Percentiles rank a stretch among this genome's conserved stretches.
phyloP scores from a whole-genome alignment of 2,888 invertebrate genomes.

The Urechis unicinctus region DNA sequence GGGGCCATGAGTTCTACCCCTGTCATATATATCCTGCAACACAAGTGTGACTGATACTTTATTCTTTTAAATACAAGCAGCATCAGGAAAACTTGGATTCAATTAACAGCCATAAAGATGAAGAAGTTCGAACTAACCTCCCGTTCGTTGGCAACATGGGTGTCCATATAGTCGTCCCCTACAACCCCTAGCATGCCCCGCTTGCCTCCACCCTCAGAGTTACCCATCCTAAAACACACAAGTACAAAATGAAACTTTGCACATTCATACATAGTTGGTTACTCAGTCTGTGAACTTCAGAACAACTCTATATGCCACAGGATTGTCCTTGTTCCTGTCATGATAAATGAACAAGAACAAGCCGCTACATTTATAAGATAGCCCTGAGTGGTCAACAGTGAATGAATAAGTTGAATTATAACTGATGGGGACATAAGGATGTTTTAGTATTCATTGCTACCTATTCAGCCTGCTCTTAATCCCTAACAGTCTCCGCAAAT shows the following conservation, averaged over 20 bases:
- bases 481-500: too few species aligned
- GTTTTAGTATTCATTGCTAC: too few species aligned
- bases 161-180: slow-evolving; percentile 32
- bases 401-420: too few species aligned
- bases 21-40: slow-evolving; percentile 9
- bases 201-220: background rate
- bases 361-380: too few species aligned
- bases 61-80: too few species aligned
- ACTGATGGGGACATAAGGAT: too few species aligned
- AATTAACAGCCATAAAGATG: too few species aligned
- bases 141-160: slow-evolving; percentile 32
- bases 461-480: too few species aligned
- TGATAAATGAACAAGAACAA: too few species aligned
- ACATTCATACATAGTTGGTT: background rate
- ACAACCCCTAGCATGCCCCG: slow-evolving; percentile 29
- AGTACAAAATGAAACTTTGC: background rate
- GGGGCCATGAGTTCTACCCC: background rate
- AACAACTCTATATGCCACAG: background rate
- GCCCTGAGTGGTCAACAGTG: too few species aligned
- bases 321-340: too few species aligned
- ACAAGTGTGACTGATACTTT: background rate
- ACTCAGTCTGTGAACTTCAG: background rate
- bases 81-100: too few species aligned
- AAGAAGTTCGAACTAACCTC: slow-evolving; percentile 18
- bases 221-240: background rate